A percentile compares a stretch with the other conserved stretches of the same genome.
These are phyloP conservation scores for Pristionchus maxplancki DNA, from an alignment of 2,888 invertebrate species.

Conservation along the genomic window DNA sequence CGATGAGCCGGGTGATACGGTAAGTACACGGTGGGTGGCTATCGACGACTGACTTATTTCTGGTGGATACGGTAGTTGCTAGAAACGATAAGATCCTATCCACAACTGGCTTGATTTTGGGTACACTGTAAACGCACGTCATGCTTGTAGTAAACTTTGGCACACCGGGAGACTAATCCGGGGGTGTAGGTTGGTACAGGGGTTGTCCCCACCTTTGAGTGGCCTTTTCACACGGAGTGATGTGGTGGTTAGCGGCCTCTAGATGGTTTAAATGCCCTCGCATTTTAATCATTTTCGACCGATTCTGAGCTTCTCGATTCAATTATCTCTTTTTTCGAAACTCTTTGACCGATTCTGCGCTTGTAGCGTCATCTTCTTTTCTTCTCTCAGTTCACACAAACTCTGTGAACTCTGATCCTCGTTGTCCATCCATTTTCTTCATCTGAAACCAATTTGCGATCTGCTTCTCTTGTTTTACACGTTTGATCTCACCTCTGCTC, in stretches of 20 bases:
- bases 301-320: neutral
- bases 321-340: neutral
- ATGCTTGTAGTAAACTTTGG: neutral
- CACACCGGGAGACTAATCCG: constrained; percentile 3
- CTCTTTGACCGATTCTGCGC: neutral
- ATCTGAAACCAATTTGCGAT: neutral
- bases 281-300: neutral
- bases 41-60: neutral
- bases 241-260: neutral
- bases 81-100: neutral
- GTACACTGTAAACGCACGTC: neutral
- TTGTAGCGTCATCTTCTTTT: neutral
- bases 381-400: neutral
- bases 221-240: neutral
- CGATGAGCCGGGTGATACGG: constrained; percentile 26
- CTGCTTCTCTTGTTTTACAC: neutral
- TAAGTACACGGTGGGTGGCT: neutral
- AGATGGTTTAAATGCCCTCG: neutral
- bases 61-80: neutral
- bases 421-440: neutral
- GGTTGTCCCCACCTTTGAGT: neutral
- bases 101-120: neutral
- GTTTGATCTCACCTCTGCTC: constrained; percentile 1
- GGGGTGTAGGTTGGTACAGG: constrained; percentile 12
- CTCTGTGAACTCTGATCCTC: neutral